phyloP scores from a whole-genome alignment of 2,797 vertebrate species.

The Stomatorhinus walkeri region DNA sequence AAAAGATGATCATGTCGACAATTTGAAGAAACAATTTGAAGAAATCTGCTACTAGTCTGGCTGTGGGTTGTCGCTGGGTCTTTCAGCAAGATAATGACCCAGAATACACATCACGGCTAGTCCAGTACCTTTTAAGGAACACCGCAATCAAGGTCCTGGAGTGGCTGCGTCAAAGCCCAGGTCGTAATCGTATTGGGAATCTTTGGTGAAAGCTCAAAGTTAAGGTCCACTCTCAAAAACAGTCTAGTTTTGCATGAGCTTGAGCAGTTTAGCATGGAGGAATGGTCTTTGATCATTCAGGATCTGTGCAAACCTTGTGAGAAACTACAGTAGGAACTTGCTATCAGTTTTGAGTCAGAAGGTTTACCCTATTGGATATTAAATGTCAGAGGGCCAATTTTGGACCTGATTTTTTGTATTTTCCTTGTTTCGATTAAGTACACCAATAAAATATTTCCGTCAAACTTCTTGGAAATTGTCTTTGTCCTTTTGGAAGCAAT shows the following conservation, averaged over 20 bases:
- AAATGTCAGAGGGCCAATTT: background rate
- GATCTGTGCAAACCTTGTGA: background rate
- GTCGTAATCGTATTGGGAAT: background rate
- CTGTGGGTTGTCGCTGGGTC: background rate
- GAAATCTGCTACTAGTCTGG: background rate
- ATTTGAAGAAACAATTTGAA: background rate
- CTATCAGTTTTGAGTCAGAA: background rate
- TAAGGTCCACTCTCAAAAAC: background rate
- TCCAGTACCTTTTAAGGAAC: background rate
- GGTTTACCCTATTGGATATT: background rate
- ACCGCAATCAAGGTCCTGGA: background rate
- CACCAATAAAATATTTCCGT: background rate
- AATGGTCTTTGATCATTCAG: background rate
- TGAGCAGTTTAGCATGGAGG: background rate
- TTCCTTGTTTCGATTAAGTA: background rate
- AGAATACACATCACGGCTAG: background rate
- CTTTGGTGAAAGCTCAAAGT: background rate
- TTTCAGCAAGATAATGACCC: background rate
- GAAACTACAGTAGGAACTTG: background rate
- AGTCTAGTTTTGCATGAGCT: background rate
- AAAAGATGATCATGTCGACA: background rate
- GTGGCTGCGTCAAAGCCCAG: background rate
- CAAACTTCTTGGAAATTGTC: background rate
- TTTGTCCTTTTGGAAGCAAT: background rate
- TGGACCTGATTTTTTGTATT: background rate